phyloP scores from a whole-genome alignment of 2,113 vertebrate genomes.

The Pogona vitticeps region DNA sequence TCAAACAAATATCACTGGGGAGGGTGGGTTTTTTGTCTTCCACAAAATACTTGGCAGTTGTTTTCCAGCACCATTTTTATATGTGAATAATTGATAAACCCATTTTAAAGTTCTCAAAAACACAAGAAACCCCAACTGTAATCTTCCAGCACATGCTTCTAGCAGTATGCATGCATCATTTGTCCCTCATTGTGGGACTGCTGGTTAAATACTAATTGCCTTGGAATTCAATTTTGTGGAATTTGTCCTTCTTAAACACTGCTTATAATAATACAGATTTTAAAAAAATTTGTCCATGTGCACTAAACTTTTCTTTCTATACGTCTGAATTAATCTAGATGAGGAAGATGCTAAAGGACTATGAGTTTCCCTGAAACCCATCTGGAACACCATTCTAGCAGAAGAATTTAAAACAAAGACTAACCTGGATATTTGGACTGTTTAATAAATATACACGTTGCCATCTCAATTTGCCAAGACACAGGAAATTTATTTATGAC shows the following conservation, averaged over 20 bases:
- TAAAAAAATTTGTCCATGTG: not conserved
- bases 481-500: not conserved
- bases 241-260: not conserved
- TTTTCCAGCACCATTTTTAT: conserved; percentile 25
- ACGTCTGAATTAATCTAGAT: conserved; percentile 25
- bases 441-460: not conserved
- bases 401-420: not conserved
- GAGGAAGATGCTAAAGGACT: not conserved
- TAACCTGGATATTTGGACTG: not conserved
- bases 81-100: conserved; percentile 53
- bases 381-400: not conserved
- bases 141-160: conserved; percentile 40
- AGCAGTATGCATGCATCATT: conserved; percentile 52
- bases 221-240: conserved; percentile 50
- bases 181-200: conserved; percentile 48
- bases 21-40: not conserved
- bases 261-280: conserved; percentile 29
- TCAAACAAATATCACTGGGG: not conserved
- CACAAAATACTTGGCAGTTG: conserved; percentile 29
- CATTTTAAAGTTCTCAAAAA: conserved; percentile 55
- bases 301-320: conserved; percentile 23
- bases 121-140: conserved; percentile 28
- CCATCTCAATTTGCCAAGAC: not conserved
- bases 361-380: not conserved
- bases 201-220: conserved; percentile 60